A percentile compares a stretch with the other conserved stretches of the same genome.
Evolutionary conservation across 2,888 invertebrate genomes (phyloP).

Genomic region (Nomada fucata): DNA sequence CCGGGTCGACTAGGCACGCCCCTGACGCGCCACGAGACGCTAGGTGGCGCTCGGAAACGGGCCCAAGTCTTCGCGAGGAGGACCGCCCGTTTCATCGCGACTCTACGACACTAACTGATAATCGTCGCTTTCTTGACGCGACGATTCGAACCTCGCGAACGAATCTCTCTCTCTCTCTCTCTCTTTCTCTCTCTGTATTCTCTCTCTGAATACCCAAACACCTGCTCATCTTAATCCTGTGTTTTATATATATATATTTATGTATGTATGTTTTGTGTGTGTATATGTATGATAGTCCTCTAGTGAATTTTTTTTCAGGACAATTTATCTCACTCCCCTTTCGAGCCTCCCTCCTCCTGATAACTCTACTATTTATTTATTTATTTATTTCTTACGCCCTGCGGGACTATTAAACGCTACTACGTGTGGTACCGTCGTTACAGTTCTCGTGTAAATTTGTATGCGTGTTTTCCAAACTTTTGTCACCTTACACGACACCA

Average conservation of each 20-base stretch:
- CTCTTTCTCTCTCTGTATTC: conserved; percentile 8
- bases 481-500: conserved; percentile 63
- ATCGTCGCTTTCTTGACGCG: conserved; percentile 35
- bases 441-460: background rate
- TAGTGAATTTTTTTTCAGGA: background rate
- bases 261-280: background rate
- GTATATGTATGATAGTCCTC: background rate
- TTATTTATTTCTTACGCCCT: conserved; percentile 22
- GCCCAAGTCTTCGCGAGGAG: background rate
- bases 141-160: conserved; percentile 44
- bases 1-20: background rate
- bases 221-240: background rate
- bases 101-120: conserved; percentile 55
- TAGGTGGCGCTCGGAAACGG: background rate
- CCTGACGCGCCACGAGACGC: background rate
- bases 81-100: conserved; percentile 40
- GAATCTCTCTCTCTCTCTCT: conserved; percentile 4
- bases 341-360: conserved; percentile 34
- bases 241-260: no score
- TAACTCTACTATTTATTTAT: conserved; percentile 29
- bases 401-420: conserved; percentile 45
- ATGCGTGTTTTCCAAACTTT: background rate
- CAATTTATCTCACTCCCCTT: conserved; percentile 29
- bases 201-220: no score
- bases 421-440: conserved; percentile 32